Base-by-base conservation (phyloP, 2,888 invertebrate species). In the Allophyes oxyacanthae region DNA sequence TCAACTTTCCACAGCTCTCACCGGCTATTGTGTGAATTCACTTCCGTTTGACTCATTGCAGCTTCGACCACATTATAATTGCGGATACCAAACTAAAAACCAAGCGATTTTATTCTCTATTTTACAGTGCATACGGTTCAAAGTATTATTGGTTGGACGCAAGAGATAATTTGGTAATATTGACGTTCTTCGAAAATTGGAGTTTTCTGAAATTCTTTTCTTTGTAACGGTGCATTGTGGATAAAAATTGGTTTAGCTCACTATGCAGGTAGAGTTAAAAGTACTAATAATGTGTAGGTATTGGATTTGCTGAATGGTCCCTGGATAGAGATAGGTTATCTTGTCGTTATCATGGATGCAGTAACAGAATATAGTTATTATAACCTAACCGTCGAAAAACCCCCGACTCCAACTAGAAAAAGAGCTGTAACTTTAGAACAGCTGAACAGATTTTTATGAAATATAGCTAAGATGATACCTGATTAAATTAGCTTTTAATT, bases 101-200 rank as follows among this genome's bases (percentile, higher is more conserved):
- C 14, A 50, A 8, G 6, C 37, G 6, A 58, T 28, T 15, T 5
- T 8, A 1, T 46, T 15, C 57, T 38, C 3, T 58, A 58, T 15
- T 0, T 0, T 0, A 0, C 0, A 25, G 2, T 1, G 0, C 1
- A 13, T 15, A 60, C 41, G 25, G 14, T n/a, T 20, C 7, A 32
- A 0, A 0, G 0, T 6, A 5, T 26, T 8, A 10, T 8, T 0
- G 0, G 0, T 0, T 4, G 0, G 0, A 6, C 7, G 25, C 9
- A 8, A 42, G 6, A 9, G 0, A 1, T n/a, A 48, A 30, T 30
- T 51, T 48, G 40, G 49, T 51, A 30, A 60, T 64, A 73, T 55
- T 64, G 60, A 55, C 60, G 52, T 60, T 44, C 57, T 73, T 64
- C 52, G 57, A 64, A 73, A 68, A 56, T 64, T 61, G 57, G 55